Percentiles rank a stretch among this genome's conserved stretches.
phyloP scores from a whole-genome alignment of 1,140 invertebrate species.

The Cotesia vestalis region DNA sequence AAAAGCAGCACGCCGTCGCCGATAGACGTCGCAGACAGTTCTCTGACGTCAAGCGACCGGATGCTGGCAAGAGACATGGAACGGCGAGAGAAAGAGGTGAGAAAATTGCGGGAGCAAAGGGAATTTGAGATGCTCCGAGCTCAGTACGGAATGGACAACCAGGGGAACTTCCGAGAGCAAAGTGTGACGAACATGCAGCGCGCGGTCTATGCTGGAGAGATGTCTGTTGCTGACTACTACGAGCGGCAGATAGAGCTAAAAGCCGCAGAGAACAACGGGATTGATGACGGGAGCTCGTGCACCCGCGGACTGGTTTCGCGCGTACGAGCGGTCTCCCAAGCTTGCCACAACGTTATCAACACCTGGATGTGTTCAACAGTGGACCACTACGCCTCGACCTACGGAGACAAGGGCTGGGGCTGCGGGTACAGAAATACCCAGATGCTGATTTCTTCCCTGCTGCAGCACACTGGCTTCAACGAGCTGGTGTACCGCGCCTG shows the following conservation, averaged over 20 bases:
- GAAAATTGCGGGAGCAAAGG: slow-evolving; percentile 76
- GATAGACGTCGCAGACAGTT: slow-evolving; percentile 50
- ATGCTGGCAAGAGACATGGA: slow-evolving; percentile 71
- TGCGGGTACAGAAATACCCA: slow-evolving; percentile 92
- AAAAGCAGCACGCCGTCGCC: slow-evolving; percentile 62
- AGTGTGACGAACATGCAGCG: slow-evolving; percentile 83
- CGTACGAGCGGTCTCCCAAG: slow-evolving; percentile 75
- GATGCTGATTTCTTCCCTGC: slow-evolving; percentile 86
- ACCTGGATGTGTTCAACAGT: slow-evolving; percentile 80
- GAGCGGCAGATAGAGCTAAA: slow-evolving; percentile 80
- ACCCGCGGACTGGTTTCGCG: slow-evolving; percentile 77
- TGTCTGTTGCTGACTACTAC: slow-evolving; percentile 86
- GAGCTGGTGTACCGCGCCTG: slow-evolving; percentile 72
- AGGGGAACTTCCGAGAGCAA: slow-evolving; percentile 82
- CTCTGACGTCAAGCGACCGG: slow-evolving; percentile 67
- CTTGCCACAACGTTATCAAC: slow-evolving; percentile 73
- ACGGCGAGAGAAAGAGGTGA: slow-evolving; percentile 74
- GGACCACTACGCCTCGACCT: slow-evolving; percentile 87
- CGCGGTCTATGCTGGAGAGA: slow-evolving; percentile 84
- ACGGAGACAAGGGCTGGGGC: slow-evolving; percentile 89
- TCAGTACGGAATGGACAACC: slow-evolving; percentile 90
- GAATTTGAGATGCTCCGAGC: slow-evolving; percentile 84
- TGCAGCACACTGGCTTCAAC: slow-evolving; percentile 78
- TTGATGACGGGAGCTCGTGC: slow-evolving; percentile 84
- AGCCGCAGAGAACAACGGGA: slow-evolving; percentile 78